A percentile compares a stretch with the other conserved stretches of the same genome.
Conservation (phyloP, 2,113 vertebrate genomes). For the Myanophis thanlyinensis region DNA sequence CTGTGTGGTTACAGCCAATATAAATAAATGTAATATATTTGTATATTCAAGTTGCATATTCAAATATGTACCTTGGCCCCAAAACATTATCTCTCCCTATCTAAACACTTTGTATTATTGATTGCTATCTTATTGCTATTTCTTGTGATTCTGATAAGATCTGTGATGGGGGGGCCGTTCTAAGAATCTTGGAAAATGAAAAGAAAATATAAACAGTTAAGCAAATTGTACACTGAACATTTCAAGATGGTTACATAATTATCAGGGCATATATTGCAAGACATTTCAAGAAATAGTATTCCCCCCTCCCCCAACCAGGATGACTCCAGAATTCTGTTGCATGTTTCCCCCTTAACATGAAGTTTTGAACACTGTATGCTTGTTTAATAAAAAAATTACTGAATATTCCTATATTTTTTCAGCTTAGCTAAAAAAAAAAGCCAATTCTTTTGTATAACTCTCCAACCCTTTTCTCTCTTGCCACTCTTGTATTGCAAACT, state of each 20-base stretch:
- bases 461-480: not conserved
- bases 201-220: not conserved
- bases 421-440: not conserved
- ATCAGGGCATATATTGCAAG: not conserved
- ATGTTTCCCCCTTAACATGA: not conserved
- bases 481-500: not conserved
- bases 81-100: not conserved
- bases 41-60: not conserved
- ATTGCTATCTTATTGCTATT: not conserved
- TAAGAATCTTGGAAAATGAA: not conserved
- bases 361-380: not conserved
- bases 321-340: not conserved
- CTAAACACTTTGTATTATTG: not conserved
- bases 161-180: not conserved
- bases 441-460: not conserved
- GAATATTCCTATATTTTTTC: not conserved
- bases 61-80: not conserved
- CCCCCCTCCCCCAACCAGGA: accelerated
- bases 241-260: not conserved
- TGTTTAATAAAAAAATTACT: not conserved
- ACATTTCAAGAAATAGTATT: not conserved
- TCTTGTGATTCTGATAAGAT: not conserved
- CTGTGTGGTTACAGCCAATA: not conserved
- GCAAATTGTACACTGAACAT: not conserved
- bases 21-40: not conserved